phyloP scores from a whole-genome alignment of 2,113 vertebrate genomes.

The Hippocampus mohnikei region DNA sequence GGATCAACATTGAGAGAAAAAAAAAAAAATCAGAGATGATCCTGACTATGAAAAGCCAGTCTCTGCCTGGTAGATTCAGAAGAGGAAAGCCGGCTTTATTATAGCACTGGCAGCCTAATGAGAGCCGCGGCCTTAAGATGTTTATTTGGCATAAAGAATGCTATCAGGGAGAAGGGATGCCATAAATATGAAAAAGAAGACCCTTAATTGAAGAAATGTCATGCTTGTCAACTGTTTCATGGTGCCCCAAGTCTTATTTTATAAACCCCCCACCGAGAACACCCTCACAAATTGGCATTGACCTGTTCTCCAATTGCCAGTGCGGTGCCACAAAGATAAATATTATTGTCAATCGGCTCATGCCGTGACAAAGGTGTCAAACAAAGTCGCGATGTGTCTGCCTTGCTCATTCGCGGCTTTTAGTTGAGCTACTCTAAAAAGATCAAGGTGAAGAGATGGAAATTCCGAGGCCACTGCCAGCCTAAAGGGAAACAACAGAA shows the following conservation, averaged over 20 bases:
- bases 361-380: conserved; percentile 17
- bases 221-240: neutral
- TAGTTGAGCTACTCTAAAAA: conserved; percentile 19
- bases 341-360: conserved; percentile 1
- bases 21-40: conserved; percentile 18
- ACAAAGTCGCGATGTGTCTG: conserved; percentile 21
- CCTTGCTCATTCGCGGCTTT: conserved; percentile 22
- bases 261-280: neutral
- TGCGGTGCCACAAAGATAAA: neutral
- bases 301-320: neutral
- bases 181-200: neutral
- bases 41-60: conserved; percentile 21
- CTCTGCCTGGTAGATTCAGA: conserved; percentile 14
- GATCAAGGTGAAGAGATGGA: conserved; percentile 22
- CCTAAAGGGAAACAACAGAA: neutral
- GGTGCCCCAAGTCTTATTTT: neutral
- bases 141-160: conserved; percentile 36
- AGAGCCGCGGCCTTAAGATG: conserved; percentile 41
- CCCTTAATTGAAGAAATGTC: neutral
- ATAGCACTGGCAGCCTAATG: conserved; percentile 36
- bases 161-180: conserved; percentile 11
- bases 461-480: conserved; percentile 9
- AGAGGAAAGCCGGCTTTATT: conserved; percentile 37
- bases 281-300: neutral
- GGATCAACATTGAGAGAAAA: neutral